A percentile compares a stretch with the other conserved stretches of the same genome.
These are phyloP conservation scores for Tribolium freemani DNA, from an alignment of 2,888 invertebrate species.

Conservation along the genomic window DNA sequence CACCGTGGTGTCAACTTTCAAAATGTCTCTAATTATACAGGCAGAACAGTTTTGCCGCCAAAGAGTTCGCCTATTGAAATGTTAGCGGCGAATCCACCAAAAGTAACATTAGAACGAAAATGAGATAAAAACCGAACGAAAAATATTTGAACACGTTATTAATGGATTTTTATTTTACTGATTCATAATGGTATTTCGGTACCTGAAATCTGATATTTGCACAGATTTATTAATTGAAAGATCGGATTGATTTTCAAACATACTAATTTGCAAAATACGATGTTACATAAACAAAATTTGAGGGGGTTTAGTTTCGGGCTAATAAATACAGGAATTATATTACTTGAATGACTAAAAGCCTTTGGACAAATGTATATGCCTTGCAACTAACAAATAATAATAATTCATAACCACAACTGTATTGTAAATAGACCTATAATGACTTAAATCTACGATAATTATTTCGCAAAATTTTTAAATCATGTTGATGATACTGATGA, in stretches of 20 bases:
- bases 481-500: too few relatives aligned
- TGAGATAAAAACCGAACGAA: neutral
- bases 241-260: constrained; percentile 34
- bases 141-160: neutral
- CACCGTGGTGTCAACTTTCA: constrained; percentile 61
- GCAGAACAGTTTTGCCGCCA: constrained; percentile 51
- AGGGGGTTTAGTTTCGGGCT: constrained; percentile 17
- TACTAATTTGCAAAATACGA: constrained; percentile 37
- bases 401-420: neutral
- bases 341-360: constrained; percentile 16
- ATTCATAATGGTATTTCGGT: constrained; percentile 11
- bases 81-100: constrained; percentile 22
- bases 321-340: constrained; percentile 34
- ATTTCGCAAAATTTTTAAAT: too few relatives aligned
- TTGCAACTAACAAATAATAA: neutral
- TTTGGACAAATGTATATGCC: neutral
- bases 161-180: constrained; percentile 1
- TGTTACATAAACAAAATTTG: constrained; percentile 36
- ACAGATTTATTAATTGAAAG: constrained; percentile 37
- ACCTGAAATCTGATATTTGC: constrained; percentile 24
- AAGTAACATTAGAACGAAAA: neutral
- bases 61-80: constrained; percentile 37
- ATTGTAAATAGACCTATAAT: too few relatives aligned
- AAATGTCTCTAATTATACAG: constrained; percentile 61
- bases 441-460: too few relatives aligned